These are phyloP conservation scores for Mythimna pallens DNA, from an alignment of 2,888 invertebrate genomes.

Conservation along the genomic window DNA sequence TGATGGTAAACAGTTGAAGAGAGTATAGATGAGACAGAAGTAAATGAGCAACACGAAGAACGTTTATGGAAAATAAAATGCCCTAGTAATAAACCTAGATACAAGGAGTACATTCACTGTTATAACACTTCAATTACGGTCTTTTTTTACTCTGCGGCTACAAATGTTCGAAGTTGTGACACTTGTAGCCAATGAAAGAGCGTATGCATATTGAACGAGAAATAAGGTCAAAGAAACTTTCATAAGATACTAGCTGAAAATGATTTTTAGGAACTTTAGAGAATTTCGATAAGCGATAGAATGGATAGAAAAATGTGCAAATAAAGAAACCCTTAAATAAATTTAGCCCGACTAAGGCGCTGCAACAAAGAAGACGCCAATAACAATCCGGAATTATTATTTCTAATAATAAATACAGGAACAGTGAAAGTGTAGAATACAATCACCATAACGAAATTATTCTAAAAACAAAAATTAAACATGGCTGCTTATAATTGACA, in stretches of 20 bases:
- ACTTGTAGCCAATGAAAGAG: constrained; percentile 36
- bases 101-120: constrained; percentile 49
- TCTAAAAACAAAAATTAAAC: constrained; percentile 41
- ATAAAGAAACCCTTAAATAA: no score
- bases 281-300: no score
- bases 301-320: no score
- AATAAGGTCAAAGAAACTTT: not conserved
- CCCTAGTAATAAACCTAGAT: constrained; percentile 25
- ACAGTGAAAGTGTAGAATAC: constrained; percentile 34
- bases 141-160: constrained; percentile 37
- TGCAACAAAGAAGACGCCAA: not conserved
- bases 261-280: not conserved
- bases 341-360: no score
- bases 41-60: not conserved
- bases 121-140: constrained; percentile 56
- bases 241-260: not conserved
- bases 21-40: not conserved
- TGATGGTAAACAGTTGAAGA: not conserved
- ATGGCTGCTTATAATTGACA: constrained; percentile 32
- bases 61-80: no score
- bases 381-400: not conserved
- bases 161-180: constrained; percentile 49
- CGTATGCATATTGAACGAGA: constrained; percentile 6
- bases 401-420: not conserved
- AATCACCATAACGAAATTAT: not conserved